Evolutionary conservation across 2,113 vertebrate species (phyloP).

Genomic region (Centrocercus urophasianus): DNA sequence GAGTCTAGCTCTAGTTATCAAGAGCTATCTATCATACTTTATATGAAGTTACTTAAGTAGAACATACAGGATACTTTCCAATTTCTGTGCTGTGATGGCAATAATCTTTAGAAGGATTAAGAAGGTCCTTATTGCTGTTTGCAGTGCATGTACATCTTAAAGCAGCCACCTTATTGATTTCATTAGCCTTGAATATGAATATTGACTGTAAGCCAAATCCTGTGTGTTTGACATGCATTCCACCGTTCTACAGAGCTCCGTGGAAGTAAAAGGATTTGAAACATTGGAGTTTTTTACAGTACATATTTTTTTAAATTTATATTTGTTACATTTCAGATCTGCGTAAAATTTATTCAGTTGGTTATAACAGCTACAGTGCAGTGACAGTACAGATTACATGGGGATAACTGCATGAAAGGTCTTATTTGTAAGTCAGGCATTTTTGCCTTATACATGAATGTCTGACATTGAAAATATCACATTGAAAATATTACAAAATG

Average conservation of each 20-base stretch:
- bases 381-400: neutral
- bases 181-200: neutral
- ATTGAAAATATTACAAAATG: neutral
- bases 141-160: neutral
- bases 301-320: neutral
- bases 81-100: neutral
- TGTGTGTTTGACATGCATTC: neutral
- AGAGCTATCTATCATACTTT: neutral
- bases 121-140: neutral
- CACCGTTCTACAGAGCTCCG: neutral
- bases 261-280: neutral
- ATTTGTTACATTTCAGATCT: neutral
- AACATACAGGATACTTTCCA: neutral
- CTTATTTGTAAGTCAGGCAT: neutral
- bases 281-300: neutral
- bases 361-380: neutral
- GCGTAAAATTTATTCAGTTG: neutral
- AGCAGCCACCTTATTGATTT: slow-evolving; percentile 1
- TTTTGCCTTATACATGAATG: neutral
- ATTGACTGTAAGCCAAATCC: neutral
- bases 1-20: neutral
- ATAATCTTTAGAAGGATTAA: neutral
- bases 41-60: neutral
- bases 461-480: neutral
- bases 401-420: neutral